phyloP scores from a whole-genome alignment of 2,113 vertebrate genomes.

The Elephantulus edwardii region DNA sequence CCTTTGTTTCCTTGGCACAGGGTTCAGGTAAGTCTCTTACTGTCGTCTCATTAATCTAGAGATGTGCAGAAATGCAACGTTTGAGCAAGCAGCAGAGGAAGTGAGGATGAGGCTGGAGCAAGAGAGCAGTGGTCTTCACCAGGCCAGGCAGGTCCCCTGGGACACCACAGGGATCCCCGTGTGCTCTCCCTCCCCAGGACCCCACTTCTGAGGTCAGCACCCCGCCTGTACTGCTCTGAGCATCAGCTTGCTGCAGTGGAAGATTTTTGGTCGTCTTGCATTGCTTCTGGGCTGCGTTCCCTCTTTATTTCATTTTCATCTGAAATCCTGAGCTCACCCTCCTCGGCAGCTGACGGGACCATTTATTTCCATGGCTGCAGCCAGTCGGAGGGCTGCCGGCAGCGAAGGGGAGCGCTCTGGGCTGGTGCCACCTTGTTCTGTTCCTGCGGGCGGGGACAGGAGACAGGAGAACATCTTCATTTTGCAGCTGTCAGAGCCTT shows the following conservation, averaged over 20 bases:
- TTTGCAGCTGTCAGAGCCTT: constrained; percentile 8
- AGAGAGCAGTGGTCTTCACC: not conserved
- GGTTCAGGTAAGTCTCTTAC: not conserved
- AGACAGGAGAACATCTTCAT: constrained; percentile 36
- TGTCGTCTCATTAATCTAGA: not conserved
- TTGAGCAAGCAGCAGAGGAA: not conserved
- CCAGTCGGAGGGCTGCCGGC: constrained; percentile 61
- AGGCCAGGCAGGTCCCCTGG: fast-evolving
- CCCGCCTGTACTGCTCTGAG: constrained; percentile 29
- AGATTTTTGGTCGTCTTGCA: constrained; percentile 73
- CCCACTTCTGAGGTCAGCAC: not conserved
- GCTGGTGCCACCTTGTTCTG: constrained; percentile 57
- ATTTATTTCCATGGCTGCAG: constrained; percentile 74
- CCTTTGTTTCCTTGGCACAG: not conserved
- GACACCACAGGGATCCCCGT: not conserved
- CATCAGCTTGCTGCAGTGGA: constrained; percentile 71
- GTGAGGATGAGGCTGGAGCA: not conserved
- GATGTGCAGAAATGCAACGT: not conserved
- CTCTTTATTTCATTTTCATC: constrained; percentile 79
- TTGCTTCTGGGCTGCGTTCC: constrained; percentile 78
- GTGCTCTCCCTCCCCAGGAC: not conserved
- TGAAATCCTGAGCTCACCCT: constrained; percentile 76
- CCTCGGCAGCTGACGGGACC: constrained; percentile 75
- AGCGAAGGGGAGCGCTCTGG: constrained; percentile 45
- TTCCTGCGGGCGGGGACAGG: constrained; percentile 3